Evolutionary conservation across 30 jellyfish, hydroid and myxozoan species (phyloP), one percentile per base, ranked within the genome.

Genomic region (Nemopilema nomurai): DNA sequence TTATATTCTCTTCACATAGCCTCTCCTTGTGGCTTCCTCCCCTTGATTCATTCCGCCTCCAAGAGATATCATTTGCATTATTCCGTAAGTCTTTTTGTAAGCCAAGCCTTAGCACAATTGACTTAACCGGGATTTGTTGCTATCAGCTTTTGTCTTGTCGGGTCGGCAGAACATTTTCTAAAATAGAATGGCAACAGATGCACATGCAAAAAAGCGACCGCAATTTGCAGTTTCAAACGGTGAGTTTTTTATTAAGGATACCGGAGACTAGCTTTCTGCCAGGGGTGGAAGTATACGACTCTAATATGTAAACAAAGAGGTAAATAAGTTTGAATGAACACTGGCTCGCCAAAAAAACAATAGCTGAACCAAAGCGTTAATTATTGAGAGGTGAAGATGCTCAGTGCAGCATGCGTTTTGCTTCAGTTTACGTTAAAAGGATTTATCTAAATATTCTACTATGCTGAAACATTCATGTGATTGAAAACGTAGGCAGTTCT

Each of bases 31-130:
- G 76, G 76, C 76, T 20, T 17, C 28, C 41, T 29, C 21, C 76
- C 76, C 76, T 67, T 23, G 76, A 67, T 18, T 33, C 51, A 20
- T 33, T 33, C 76, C 30, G 21, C 76, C 76, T 33, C 41, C 76
- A 19, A 23, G 41, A 33, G 76, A 67, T 67, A 67, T 23, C 51
- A 67, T 67, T 67, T 67, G 76, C 76, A 67, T 23, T 67, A 23
- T 67, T 29, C 76, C 76, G 3, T 23, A 32, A 67, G 30, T 67
- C 28, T 33, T 67, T 23, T 33, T 67, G 51, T 23, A 67, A 67
- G 32, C 8, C 29, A 63, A 21, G 76, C 32, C 16, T 66, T 66
- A 66, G 0, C 16, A 66, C 76, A 66, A 66, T 66, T 66, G 76
- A 29, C 76, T 66, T 66, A 22, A 16, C 20, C 29, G 3, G 76